Evolutionary conservation across 2,888 invertebrate genomes (phyloP), one percentile per base, ranked within the genome.

Genomic region (Troides helena): DNA sequence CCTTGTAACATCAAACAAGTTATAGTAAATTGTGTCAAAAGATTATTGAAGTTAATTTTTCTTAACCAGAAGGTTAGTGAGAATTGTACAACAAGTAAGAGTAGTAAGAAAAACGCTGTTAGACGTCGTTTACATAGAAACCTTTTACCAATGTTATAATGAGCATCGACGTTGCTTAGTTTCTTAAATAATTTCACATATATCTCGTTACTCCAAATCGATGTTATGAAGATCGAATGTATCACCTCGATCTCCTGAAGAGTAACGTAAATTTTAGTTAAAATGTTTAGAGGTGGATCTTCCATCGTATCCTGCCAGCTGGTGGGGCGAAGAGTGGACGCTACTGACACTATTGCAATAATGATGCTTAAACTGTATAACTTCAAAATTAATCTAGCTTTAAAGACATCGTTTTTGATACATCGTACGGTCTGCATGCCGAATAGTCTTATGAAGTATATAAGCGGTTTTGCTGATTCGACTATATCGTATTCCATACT

Each of bases 201-300:
- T 30, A 75, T 61, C 6, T 65, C 46, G 53, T 80, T 74, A 62
- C 84, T 85, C 17, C 73, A 72, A 62, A 85, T 78, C 2, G 82
- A 75, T 17, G 76, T 71, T 8, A 79, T 74, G 23, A 82, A 76
- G 43, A 84, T 74, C 5, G 77, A 76, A 72, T 82, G 81, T 39
- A 80, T 67, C 3, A 75, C 76, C 80, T 87, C 88, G 14, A 77
- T 50, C 6, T 72, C 76, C 70, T 76, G 78, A 4, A 80, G 65
- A 12, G 75, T 72, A 1, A 78, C 78, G 64, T 76, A 86, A 3
- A 74, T 74, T 79, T 80, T 85, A 0, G 85, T 82, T 21, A 87
- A 68, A 43, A 86, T 75, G 53, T 84, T 83, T 5, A 88, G 71
- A 1, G 88, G 88, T 5, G 83, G 68, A 66, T 88, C 88, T 17